Percentiles rank a stretch among this genome's conserved stretches.
Conservation (phyloP, 92 coral and sea anemone genomes). For the Bergia puertoricense region DNA sequence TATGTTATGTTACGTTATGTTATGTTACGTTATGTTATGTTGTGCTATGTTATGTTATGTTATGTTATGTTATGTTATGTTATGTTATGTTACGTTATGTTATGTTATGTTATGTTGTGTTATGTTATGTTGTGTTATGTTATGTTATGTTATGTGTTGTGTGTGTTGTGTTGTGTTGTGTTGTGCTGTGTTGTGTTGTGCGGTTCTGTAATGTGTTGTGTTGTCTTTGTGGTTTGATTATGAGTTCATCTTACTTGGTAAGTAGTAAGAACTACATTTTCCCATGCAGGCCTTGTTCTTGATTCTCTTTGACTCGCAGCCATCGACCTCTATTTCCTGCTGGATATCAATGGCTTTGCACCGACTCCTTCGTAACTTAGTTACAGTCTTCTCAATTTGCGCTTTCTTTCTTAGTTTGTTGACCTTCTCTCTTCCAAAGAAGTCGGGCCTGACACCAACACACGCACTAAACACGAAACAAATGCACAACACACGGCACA, state of each 20-base stretch:
- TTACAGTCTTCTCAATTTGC: not conserved
- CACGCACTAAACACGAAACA: not conserved
- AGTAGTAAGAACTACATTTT: constrained; percentile 47
- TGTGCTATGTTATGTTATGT: no score
- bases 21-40: no score
- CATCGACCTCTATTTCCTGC: constrained; percentile 41
- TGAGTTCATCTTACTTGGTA: constrained; percentile 30
- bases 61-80: no score
- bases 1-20: no score
- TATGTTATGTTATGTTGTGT: constrained; percentile 30
- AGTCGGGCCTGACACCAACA: not conserved
- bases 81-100: constrained; percentile 20
- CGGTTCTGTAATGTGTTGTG: no score
- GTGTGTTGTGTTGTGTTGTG: constrained; percentile 7
- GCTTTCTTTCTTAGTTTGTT: no score
- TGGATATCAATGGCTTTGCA: constrained; percentile 39
- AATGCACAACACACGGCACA: not conserved
- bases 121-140: constrained; percentile 22
- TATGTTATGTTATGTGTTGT: constrained; percentile 28
- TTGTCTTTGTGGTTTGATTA: no score
- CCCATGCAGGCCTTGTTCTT: constrained; percentile 53
- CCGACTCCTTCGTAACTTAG: no score
- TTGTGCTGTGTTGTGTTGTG: not conserved
- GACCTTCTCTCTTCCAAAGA: not conserved
- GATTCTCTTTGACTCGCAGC: constrained; percentile 33